phyloP scores from a whole-genome alignment of 2,113 vertebrate genomes.

The Phocoena sinus region DNA sequence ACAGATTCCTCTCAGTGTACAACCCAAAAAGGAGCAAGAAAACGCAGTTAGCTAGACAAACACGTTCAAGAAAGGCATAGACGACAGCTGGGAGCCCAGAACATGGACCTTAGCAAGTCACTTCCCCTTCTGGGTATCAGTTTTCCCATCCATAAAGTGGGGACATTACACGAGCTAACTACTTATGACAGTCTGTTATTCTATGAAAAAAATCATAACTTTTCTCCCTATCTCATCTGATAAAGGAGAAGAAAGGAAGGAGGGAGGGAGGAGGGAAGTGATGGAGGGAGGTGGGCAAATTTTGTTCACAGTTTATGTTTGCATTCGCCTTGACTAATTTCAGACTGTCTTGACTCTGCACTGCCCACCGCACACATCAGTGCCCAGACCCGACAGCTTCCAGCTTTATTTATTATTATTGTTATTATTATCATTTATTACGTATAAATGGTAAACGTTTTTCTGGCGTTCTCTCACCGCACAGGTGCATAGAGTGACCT shows the following conservation, averaged over 20 bases:
- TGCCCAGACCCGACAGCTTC: not conserved
- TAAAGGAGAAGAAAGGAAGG: not conserved
- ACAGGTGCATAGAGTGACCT: not conserved
- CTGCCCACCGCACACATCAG: not conserved
- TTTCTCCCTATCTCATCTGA: not conserved
- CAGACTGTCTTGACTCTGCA: not conserved
- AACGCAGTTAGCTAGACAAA: not conserved
- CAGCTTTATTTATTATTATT: not conserved
- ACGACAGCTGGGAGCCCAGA: not conserved
- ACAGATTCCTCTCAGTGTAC: not conserved
- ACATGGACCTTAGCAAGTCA: not conserved
- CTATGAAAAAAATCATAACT: not conserved
- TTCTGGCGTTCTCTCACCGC: not conserved
- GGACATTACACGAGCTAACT: not conserved
- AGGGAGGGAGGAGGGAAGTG: no score
- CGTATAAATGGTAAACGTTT: not conserved
- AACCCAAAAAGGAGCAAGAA: not conserved
- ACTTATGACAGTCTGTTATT: no score
- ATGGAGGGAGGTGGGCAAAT: not conserved
- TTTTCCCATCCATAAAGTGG: not conserved
- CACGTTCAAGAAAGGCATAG: not conserved
- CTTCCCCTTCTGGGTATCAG: not conserved
- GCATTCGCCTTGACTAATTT: not conserved
- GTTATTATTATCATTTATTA: not conserved
- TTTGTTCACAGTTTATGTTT: not conserved